Evolutionary conservation across 2,797 vertebrate genomes (phyloP).

Genomic region (Megalops cyprinoides): DNA sequence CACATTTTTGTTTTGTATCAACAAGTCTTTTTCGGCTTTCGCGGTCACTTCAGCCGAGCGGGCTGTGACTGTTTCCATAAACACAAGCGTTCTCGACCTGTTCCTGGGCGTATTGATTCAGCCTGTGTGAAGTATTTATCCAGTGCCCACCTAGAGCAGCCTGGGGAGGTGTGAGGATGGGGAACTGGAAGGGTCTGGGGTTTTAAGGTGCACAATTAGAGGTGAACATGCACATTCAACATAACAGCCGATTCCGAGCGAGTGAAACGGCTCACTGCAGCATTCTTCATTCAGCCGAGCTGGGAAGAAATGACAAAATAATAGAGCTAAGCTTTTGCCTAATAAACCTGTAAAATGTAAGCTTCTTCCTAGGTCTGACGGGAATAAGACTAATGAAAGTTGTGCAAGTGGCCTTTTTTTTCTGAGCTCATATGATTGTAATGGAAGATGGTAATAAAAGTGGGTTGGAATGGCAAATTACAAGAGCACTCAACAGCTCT

Average conservation of each 20-base stretch:
- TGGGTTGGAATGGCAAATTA: neutral
- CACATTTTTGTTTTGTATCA: conserved; percentile 9
- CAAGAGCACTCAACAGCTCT: neutral
- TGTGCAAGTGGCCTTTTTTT: neutral
- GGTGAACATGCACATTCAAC: neutral
- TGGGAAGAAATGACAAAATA: neutral
- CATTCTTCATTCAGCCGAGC: neutral
- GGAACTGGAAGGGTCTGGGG: neutral
- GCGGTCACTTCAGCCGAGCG: neutral
- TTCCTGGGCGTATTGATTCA: neutral
- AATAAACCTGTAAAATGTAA: neutral
- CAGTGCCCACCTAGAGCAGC: neutral
- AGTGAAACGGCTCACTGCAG: neutral
- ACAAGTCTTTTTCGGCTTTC: neutral
- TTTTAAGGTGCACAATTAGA: neutral
- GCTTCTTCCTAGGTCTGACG: neutral
- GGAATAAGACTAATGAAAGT: neutral
- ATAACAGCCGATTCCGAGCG: neutral
- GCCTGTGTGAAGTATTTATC: neutral
- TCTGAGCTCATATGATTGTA: neutral
- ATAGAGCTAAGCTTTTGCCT: neutral
- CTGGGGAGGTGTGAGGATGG: neutral
- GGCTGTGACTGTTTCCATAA: conserved; percentile 9
- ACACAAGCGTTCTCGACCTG: neutral
- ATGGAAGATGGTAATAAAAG: neutral